A percentile compares a stretch with the other conserved stretches of the same genome.
These are phyloP conservation scores for Monochamus alternatus DNA, from an alignment of 2,888 invertebrate species.

Conservation along the genomic window DNA sequence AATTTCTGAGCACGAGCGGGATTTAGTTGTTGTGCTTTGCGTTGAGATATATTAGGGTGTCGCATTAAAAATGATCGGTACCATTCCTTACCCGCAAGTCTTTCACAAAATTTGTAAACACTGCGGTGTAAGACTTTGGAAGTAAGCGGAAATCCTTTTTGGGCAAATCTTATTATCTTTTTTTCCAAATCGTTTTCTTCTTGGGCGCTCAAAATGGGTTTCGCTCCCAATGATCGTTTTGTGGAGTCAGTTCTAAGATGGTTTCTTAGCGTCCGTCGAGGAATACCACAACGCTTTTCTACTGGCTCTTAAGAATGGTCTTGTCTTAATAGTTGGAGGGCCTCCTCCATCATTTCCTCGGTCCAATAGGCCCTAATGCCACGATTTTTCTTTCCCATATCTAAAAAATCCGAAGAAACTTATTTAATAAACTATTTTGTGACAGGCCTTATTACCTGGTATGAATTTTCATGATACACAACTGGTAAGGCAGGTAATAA, in stretches of 20 bases:
- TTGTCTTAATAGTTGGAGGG: neutral
- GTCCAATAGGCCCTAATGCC: neutral
- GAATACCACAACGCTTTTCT: neutral
- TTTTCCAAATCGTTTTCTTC: constrained; percentile 45
- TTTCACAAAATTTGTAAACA: constrained; percentile 39
- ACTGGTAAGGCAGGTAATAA: neutral
- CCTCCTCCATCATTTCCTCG: neutral
- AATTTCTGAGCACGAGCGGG: constrained; percentile 55
- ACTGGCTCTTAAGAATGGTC: neutral
- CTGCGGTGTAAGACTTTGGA: constrained; percentile 35
- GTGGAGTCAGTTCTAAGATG: neutral
- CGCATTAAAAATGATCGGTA: constrained; percentile 1
- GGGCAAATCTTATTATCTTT: too few relatives aligned
- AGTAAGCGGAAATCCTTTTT: constrained; percentile 41
- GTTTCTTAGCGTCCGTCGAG: neutral
- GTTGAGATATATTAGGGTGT: constrained; percentile 47
- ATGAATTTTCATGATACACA: neutral
- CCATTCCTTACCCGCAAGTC: constrained; percentile 37
- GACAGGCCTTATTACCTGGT: constrained; percentile 6
- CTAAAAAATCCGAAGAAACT: neutral
- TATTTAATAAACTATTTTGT: neutral
- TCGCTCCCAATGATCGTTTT: neutral
- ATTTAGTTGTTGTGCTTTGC: constrained; percentile 53
- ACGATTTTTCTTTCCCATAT: constrained; percentile 4
- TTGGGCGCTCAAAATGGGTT: too few relatives aligned